Conservation (phyloP, 2,888 invertebrate genomes). For the Chironomus tentans region DNA sequence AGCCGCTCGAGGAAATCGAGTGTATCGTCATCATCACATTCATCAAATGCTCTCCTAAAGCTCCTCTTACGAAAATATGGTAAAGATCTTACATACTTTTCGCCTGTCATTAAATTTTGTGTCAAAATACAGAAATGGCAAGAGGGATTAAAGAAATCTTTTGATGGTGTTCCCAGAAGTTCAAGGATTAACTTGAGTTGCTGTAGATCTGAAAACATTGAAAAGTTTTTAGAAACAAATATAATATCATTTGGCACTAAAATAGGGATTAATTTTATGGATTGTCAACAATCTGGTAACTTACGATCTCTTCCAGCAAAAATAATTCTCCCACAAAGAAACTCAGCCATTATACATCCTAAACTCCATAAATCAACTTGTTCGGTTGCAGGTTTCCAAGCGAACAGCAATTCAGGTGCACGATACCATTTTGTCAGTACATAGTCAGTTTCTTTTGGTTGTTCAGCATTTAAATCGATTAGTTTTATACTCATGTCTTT, state of each 20-base stretch:
- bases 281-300: too few species aligned
- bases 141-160: constrained; percentile 22
- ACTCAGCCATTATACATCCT: constrained; percentile 25
- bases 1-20: constrained; percentile 20
- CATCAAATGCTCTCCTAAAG: constrained; percentile 16
- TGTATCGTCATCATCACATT: constrained; percentile 9
- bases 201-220: constrained; percentile 7
- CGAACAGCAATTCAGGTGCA: constrained; percentile 15
- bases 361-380: constrained; percentile 24
- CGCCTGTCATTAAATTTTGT: constrained; percentile 23
- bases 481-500: constrained; percentile 22
- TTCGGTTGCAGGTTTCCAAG: constrained; percentile 14
- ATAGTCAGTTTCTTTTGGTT: constrained; percentile 18
- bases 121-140: constrained; percentile 24
- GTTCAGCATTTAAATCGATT: constrained; percentile 21
- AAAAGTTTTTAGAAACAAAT: not conserved
- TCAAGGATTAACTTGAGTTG: constrained; percentile 16
- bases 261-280: too few species aligned
- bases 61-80: constrained; percentile 7
- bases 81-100: constrained; percentile 16
- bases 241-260: not conserved
- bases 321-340: constrained; percentile 18
- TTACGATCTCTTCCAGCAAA: constrained; percentile 25
- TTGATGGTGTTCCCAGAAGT: constrained; percentile 18
- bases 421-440: constrained; percentile 26